Base-by-base conservation (phyloP, 2,797 vertebrate genomes). In the Argentina silus region DNA sequence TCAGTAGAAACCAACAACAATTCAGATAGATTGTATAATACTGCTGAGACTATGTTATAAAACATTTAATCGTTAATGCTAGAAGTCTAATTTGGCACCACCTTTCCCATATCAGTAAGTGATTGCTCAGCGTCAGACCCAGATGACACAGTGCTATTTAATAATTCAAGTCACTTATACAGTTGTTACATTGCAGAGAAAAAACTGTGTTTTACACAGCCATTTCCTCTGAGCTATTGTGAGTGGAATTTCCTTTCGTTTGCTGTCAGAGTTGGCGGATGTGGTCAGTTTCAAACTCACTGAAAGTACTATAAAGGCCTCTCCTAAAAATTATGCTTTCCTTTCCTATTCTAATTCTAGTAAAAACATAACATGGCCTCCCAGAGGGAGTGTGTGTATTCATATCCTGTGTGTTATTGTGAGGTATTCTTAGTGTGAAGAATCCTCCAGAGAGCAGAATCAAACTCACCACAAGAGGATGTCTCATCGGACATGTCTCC, bases 401-500 rank as follows among this genome's bases (percentile, higher is more conserved):
- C 27, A 36, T 36, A 65, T 76, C 51, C 2, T 59, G 61, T 60
- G 17, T 59, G 61, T 53, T 66, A 55, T 21, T 61, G 12, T 27
- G 36, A 61, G 57, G 12, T 42, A 23, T 69, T 66, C 53, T 65
- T 76, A 63, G 69, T 62, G 76, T 73, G 74, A 78, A 81, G 69
- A 70, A 56, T 76, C 73, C 76, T 72, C 43, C 6, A 71, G 36
- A 15, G 15, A 19, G 27, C 1, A 6, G n/a, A 71, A 14, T 57
- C 2, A 67, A 75, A 93, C 94, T 93, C 88, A 99, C 98, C 93
- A 85, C 98, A 99, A 42, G 95, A 96, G 3, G 88, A 60, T 69
- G 91, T 91, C 91, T 99, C 97, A 75, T 99, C 98, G 0, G 95
- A 96, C 83, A 87, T 90, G 81, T 99, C 98, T 6, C 97, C 97